A percentile compares a stretch with the other conserved stretches of the same genome.
phyloP scores from a whole-genome alignment of 2,797 vertebrate species.

The Phalanger gymnotis region DNA sequence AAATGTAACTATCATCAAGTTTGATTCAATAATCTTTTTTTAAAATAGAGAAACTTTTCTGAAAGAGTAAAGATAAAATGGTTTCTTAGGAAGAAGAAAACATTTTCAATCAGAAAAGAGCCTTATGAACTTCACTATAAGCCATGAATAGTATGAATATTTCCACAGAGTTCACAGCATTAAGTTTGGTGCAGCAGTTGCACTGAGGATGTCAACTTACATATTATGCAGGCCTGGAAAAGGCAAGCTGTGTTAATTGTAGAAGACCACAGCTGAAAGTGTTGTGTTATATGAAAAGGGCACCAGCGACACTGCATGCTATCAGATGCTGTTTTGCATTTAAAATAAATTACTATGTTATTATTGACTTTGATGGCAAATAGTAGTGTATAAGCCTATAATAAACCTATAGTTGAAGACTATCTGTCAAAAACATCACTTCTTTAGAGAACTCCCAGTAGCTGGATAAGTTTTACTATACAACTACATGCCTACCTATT shows the following conservation, averaged over 20 bases:
- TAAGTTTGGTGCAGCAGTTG: neutral
- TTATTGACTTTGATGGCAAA: neutral
- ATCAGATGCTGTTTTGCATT: conserved; percentile 20
- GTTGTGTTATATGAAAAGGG: neutral
- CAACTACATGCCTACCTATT: neutral
- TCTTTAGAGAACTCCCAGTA: neutral
- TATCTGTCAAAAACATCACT: neutral
- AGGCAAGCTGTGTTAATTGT: conserved; percentile 3
- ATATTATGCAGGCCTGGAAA: neutral
- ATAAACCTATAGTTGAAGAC: neutral
- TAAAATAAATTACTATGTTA: neutral
- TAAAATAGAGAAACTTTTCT: neutral
- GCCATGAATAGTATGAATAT: neutral
- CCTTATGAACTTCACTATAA: neutral
- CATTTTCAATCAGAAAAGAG: neutral
- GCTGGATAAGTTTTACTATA: neutral
- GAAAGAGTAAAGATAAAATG: neutral
- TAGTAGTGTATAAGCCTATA: neutral
- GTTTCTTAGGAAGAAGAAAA: neutral
- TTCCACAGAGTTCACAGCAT: neutral
- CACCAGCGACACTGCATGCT: neutral
- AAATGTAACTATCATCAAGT: neutral
- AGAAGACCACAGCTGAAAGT: neutral
- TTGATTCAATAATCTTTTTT: neutral
- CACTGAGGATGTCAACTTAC: neutral